A percentile compares a stretch with the other conserved stretches of the same genome.
Evolutionary conservation across 2,888 invertebrate genomes (phyloP).

Genomic region (Ormyrus pomaceus): DNA sequence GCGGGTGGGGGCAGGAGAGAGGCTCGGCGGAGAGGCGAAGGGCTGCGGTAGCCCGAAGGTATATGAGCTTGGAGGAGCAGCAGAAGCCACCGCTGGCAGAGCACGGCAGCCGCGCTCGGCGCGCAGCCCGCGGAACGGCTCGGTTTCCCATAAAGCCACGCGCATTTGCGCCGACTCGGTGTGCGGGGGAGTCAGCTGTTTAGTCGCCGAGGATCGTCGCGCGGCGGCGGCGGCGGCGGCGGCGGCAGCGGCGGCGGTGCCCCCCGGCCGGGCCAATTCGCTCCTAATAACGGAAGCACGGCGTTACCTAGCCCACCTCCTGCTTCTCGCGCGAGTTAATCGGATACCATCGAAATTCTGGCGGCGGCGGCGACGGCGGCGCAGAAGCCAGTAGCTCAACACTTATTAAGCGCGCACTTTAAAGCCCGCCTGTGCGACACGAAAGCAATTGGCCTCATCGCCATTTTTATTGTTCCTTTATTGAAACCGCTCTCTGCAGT

Average conservation of each 20-base stretch:
- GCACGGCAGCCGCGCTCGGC: background rate
- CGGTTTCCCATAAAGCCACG: conserved; percentile 22
- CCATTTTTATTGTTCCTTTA: conserved; percentile 54
- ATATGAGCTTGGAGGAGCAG: conserved; percentile 4
- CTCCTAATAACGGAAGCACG: conserved; percentile 68
- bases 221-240: background rate
- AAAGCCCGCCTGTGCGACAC: conserved; percentile 59
- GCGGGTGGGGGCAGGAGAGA: background rate
- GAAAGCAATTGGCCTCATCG: conserved; percentile 53
- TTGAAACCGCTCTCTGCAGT: conserved; percentile 8
- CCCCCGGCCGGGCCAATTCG: conserved; percentile 62
- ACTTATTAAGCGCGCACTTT: conserved; percentile 43
- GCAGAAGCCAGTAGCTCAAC: background rate
- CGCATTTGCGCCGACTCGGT: background rate
- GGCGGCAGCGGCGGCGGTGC: too few relatives aligned
- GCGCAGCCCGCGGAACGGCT: conserved; percentile 33
- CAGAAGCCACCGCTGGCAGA: too few relatives aligned
- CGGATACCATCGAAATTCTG: conserved; percentile 43
- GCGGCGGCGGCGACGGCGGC: background rate
- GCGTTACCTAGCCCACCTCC: conserved; percentile 31
- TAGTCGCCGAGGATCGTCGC: conserved; percentile 61
- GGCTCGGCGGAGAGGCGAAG: background rate
- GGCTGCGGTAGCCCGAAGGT: conserved; percentile 37
- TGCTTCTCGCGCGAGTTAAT: conserved; percentile 35
- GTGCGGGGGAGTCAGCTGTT: conserved; percentile 63